Percentiles rank a stretch among this genome's conserved stretches.
These are phyloP conservation scores for Tetragonula carbonaria DNA, from an alignment of 2,888 invertebrate genomes.

Conservation along the genomic window DNA sequence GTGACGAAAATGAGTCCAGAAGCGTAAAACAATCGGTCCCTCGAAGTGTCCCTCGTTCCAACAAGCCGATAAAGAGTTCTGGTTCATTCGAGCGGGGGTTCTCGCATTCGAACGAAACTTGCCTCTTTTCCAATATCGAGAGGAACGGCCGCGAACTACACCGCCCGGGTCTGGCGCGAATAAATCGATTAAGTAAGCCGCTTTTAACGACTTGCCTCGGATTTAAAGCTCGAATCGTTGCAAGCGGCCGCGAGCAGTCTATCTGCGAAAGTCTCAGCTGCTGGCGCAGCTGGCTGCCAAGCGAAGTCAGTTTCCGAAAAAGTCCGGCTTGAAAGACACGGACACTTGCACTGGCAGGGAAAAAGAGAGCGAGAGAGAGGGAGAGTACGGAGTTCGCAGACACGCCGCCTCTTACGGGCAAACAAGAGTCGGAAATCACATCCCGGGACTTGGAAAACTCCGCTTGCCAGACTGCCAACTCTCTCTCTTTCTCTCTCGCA, in stretches of 20 bases:
- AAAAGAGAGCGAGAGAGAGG: not conserved
- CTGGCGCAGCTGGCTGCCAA: conserved; percentile 58
- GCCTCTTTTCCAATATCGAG: conserved; percentile 5
- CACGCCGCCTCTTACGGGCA: conserved; percentile 44
- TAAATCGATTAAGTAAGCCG: conserved; percentile 58
- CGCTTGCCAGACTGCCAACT: conserved; percentile 47
- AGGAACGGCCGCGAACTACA: not conserved
- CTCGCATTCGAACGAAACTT: conserved; percentile 18
- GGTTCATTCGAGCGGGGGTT: not conserved
- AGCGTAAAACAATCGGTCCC: not conserved
- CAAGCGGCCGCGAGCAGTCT: conserved; percentile 34
- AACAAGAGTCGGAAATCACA: conserved; percentile 66
- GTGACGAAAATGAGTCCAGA: not conserved
- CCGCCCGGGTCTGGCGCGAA: conserved; percentile 16
- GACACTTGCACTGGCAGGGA: conserved; percentile 15
- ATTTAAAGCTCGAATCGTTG: conserved; percentile 60
- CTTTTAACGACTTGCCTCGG: conserved; percentile 60
- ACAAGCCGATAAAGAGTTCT: conserved; percentile 13
- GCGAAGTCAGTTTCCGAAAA: conserved; percentile 47
- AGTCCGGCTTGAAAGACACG: conserved; percentile 26
- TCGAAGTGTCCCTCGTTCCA: not conserved
- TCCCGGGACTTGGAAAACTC: conserved; percentile 64
- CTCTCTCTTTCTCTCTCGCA: conserved; percentile 30
- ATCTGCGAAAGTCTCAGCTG: conserved; percentile 63
- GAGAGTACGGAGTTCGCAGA: conserved; percentile 44